phyloP scores from a whole-genome alignment of 2,113 vertebrate genomes.

The Chiloscyllium plagiosum region DNA sequence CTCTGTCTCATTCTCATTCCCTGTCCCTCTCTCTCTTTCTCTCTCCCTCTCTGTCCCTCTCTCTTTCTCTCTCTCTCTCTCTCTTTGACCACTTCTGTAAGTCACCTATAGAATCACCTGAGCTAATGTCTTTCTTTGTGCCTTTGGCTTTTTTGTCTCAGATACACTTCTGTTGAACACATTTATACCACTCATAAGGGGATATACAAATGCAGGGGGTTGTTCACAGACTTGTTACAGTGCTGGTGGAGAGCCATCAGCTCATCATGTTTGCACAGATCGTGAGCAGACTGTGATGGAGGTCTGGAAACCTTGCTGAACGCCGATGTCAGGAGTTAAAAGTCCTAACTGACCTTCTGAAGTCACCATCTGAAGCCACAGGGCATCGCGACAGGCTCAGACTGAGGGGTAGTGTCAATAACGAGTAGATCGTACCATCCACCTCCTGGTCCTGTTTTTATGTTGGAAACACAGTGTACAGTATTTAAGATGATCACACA shows the following conservation, averaged over 20 bases:
- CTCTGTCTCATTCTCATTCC: no score
- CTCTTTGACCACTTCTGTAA: no score
- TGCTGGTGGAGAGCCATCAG: no score
- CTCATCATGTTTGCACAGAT: no score
- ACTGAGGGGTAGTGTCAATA: background rate
- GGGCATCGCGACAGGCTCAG: background rate
- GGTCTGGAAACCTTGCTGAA: background rate
- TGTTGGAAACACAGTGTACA: background rate
- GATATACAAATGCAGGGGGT: background rate
- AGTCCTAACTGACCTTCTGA: background rate
- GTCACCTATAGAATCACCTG: background rate
- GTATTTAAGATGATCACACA: background rate
- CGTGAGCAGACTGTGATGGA: background rate
- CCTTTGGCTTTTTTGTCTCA: background rate
- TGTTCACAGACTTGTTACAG: background rate
- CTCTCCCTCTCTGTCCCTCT: no score
- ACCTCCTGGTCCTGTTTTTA: background rate
- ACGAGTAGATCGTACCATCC: background rate
- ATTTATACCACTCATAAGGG: background rate
- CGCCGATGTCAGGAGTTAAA: background rate
- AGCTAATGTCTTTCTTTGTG: background rate
- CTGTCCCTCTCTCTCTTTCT: no score
- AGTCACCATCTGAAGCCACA: background rate
- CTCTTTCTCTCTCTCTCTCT: no score
- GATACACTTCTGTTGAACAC: background rate